A percentile compares a stretch with the other conserved stretches of the same genome.
These are phyloP conservation scores for Ia io DNA, from an alignment of 2,113 vertebrate genomes.

Conservation along the genomic window DNA sequence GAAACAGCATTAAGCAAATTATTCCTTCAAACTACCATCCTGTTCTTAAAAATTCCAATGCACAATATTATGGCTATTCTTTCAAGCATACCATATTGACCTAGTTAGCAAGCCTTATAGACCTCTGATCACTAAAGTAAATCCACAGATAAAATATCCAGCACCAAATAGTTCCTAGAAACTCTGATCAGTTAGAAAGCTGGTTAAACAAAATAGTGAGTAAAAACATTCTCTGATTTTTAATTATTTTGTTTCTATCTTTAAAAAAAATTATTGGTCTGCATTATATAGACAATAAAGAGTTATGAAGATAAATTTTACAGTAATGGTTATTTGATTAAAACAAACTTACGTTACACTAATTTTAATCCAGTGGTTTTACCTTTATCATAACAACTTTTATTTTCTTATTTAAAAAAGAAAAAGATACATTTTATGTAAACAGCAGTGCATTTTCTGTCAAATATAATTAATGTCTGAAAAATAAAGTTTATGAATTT, in stretches of 20 bases:
- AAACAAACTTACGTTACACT: conserved; percentile 44
- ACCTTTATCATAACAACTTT: conserved; percentile 64
- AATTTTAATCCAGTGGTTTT: conserved; percentile 57
- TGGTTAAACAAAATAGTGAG: not conserved
- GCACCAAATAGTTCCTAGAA: not conserved
- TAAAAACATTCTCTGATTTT: conserved; percentile 39
- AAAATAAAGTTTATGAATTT: conserved; percentile 53
- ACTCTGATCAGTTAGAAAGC: not conserved
- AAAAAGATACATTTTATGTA: conserved; percentile 49
- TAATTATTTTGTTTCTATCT: conserved; percentile 46
- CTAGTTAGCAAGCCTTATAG: conserved; percentile 6
- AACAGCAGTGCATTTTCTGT: conserved; percentile 54
- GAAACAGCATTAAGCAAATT: conserved; percentile 44
- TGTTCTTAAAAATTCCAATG: conserved; percentile 40
- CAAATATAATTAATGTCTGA: conserved; percentile 57
- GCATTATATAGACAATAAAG: not conserved
- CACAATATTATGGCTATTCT: not conserved
- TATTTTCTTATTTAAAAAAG: conserved; percentile 45
- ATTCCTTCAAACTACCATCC: conserved; percentile 43
- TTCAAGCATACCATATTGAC: not conserved
- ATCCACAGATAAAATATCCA: not conserved
- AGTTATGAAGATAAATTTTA: conserved; percentile 16
- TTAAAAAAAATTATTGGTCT: conserved; percentile 36
- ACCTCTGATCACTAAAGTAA: not conserved
- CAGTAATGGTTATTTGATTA: conserved; percentile 25